Conservation (phyloP, 2,113 vertebrate genomes). For the Apaloderma vittatum region DNA sequence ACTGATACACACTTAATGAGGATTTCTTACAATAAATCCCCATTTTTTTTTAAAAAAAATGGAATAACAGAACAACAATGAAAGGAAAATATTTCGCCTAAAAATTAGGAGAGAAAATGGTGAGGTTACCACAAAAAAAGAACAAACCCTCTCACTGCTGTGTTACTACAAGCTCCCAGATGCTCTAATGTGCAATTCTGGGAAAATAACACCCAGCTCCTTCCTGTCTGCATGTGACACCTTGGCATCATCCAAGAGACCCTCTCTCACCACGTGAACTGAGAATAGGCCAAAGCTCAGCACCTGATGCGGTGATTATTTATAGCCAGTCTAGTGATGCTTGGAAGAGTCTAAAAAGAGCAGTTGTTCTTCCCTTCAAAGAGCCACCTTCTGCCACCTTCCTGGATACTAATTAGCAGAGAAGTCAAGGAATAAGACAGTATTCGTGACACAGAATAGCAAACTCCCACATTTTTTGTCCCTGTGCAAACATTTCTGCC, state of each 20-base stretch:
- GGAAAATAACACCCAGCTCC: background rate
- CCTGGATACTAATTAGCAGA: background rate
- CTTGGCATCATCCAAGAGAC: background rate
- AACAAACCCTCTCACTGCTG: background rate
- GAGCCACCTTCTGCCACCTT: background rate
- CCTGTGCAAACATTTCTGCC: background rate
- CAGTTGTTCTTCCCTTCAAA: background rate
- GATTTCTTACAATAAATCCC: slow-evolving; percentile 2
- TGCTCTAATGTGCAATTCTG: background rate
- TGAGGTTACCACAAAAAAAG: slow-evolving; percentile 14
- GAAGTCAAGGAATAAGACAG: background rate
- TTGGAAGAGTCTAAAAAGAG: background rate
- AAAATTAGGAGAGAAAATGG: background rate
- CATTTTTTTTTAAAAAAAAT: background rate
- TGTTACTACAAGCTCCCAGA: background rate
- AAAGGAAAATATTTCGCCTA: slow-evolving; percentile 42
- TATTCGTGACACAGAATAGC: background rate
- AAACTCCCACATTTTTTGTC: background rate
- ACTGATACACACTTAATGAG: slow-evolving; percentile 22
- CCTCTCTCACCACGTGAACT: background rate
- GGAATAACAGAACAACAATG: background rate
- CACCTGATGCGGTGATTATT: background rate
- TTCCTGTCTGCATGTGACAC: background rate
- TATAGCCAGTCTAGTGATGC: background rate
- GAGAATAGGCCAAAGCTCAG: background rate